Evolutionary conservation across 2,113 vertebrate species (phyloP).

Genomic region (Trochalopteron elliotii): DNA sequence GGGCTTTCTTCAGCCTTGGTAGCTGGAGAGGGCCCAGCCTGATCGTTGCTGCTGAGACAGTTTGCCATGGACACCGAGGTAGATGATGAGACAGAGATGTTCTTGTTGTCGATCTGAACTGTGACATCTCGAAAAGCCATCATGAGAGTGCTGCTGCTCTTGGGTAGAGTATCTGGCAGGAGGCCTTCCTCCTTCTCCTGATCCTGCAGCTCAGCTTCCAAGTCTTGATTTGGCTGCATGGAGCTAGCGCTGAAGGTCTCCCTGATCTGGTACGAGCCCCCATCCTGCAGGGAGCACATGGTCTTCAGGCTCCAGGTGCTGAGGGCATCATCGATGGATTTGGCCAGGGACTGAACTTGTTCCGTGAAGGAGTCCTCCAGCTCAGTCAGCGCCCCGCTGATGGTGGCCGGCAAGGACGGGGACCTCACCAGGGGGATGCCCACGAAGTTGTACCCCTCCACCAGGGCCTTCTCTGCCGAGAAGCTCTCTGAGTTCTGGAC

Average conservation of each 20-base stretch:
- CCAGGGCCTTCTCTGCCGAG: conserved; percentile 88
- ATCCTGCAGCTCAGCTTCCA: conserved; percentile 79
- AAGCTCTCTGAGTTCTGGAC: conserved; percentile 88
- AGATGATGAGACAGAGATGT: conserved; percentile 94
- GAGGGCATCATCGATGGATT: conserved; percentile 96
- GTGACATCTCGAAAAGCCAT: conserved; percentile 98
- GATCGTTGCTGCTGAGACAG: conserved; percentile 68
- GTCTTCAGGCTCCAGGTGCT: conserved; percentile 97
- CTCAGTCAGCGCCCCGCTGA: conserved; percentile 88
- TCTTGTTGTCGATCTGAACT: conserved; percentile 95
- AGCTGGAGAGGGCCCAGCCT: conserved; percentile 31
- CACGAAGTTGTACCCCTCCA: conserved; percentile 88
- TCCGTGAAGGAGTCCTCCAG: conserved; percentile 97
- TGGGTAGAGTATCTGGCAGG: conserved; percentile 77
- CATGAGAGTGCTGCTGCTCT: conserved; percentile 92
- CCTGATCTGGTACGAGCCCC: conserved; percentile 86
- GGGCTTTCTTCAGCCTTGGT: conserved; percentile 46
- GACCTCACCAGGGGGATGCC: conserved; percentile 90
- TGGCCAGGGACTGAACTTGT: conserved; percentile 94
- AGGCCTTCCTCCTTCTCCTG: conserved; percentile 73
- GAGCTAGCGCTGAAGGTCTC: conserved; percentile 82
- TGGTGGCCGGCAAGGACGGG: conserved; percentile 86
- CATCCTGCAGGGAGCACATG: conserved; percentile 89
- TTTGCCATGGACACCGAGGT: conserved; percentile 90
- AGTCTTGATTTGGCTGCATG: conserved; percentile 61